Base-by-base conservation (phyloP, 2,888 invertebrate genomes). In the Drosophila nigricruria region DNA sequence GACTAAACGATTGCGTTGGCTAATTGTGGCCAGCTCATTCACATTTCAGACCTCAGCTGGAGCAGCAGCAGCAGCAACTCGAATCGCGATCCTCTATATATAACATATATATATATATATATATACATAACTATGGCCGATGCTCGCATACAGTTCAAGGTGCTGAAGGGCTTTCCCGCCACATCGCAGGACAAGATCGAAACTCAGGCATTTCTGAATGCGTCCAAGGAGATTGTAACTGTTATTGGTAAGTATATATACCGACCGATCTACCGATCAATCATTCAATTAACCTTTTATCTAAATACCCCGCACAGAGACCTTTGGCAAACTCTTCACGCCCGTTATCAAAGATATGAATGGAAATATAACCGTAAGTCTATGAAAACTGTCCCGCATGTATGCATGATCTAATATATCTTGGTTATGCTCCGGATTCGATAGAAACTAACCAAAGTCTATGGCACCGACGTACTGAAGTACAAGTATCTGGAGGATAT, bases 331-430 rank as follows among this genome's bases (percentile, higher is more conserved):
- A 92, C 93, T 95, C 18, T 96, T 96, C 92, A 94, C 95, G 50
- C 96, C 96, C 30, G 95, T 97, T 43, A 95, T 95, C 84, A 94
- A 94, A 92, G 97, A 97, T 89, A 96, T 97, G 95, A 94, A 95
- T 93, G 95, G 95, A 82, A 97, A 97, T 92, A 95, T 97, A 79
- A 94, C 95, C 91, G 96, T 96, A 93, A 94, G 86, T 57, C 1
- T 5, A 5, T 12, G 36, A 5, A 36, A 25, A 18, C 20, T 6
- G 4, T 40, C 18, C 18, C n/a, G n/a, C n/a, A n/a, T n/a, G 5
- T 27, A n/a, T 27, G 47, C 18, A 32, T 32, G 16, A 52, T 52
- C 23, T 52, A 23, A 36, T 52, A 36, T 52, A 10, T 49, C 18
- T 36, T n/a, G 16, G 16, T 52, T 43, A 43, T 43, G 43, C 43